Evolutionary conservation across 2,888 invertebrate genomes (phyloP).

Genomic region (Synergus japonicus): DNA sequence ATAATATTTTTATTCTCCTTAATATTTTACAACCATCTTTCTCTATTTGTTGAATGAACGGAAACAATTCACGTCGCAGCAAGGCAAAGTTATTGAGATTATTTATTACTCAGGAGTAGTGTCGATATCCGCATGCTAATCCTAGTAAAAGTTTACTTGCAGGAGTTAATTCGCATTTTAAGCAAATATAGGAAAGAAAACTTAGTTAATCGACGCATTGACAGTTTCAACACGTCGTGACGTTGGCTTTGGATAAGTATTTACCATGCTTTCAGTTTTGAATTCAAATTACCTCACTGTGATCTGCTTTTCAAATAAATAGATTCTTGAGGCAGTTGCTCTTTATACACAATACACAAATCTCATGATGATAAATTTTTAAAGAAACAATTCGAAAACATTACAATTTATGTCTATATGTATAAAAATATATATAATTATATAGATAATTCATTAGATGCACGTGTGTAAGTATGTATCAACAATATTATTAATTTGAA

Average conservation of each 20-base stretch:
- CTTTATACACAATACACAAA: not conserved
- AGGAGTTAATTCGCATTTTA: constrained; percentile 19
- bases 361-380: not conserved
- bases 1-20: no score
- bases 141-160: constrained; percentile 1
- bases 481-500: no score
- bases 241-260: constrained; percentile 7
- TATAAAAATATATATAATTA: no score
- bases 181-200: constrained; percentile 22
- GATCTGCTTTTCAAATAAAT: constrained; percentile 3
- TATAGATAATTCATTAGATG: no score
- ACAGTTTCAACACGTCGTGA: constrained; percentile 25
- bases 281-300: not conserved
- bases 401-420: no score
- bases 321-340: not conserved
- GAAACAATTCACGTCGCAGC: not conserved
- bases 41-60: not conserved
- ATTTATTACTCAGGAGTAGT: constrained; percentile 7
- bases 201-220: constrained; percentile 21
- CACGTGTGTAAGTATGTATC: no score
- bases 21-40: no score
- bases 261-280: constrained; percentile 14
- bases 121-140: constrained; percentile 25
- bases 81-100: constrained; percentile 22
- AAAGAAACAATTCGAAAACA: no score